phyloP scores from a whole-genome alignment of 1,140 invertebrate species.

The Aphelenchoides fujianensis region DNA sequence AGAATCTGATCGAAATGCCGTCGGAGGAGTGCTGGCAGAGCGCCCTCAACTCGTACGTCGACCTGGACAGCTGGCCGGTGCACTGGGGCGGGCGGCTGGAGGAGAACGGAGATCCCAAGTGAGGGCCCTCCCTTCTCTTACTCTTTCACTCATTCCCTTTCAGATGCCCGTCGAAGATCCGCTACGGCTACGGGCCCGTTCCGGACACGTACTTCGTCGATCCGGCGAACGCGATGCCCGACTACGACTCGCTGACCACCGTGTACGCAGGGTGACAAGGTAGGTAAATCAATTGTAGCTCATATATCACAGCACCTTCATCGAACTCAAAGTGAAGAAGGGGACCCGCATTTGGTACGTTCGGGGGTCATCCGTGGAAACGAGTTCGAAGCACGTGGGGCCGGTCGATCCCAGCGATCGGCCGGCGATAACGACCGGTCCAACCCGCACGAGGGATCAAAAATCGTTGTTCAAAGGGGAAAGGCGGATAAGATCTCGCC shows the following conservation, averaged over 20 bases:
- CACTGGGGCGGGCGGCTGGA: constrained; percentile 61
- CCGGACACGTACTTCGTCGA: constrained; percentile 59
- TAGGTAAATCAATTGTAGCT: neutral
- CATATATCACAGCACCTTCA: constrained; percentile 54
- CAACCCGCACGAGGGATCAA: neutral
- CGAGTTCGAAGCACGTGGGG: neutral
- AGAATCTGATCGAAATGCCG: constrained; percentile 59
- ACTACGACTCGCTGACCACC: constrained; percentile 62
- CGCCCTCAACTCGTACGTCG: constrained; percentile 54
- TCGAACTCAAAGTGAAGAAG: constrained; percentile 57
- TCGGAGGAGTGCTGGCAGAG: constrained; percentile 59
- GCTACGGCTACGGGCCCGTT: constrained; percentile 59
- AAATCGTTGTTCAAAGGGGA: too few species aligned
- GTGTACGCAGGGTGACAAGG: constrained; percentile 59
- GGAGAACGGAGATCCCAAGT: constrained; percentile 61
- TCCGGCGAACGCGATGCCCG: constrained; percentile 47
- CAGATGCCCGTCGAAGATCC: constrained; percentile 55
- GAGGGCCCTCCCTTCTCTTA: neutral
- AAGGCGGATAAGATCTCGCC: too few species aligned
- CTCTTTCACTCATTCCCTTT: neutral
- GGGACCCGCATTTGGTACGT: constrained; percentile 54
- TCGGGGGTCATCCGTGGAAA: neutral
- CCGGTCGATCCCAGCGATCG: neutral
- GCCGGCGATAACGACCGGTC: neutral
- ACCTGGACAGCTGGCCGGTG: constrained; percentile 58